Percentiles rank a stretch among this genome's conserved stretches.
These are phyloP conservation scores for Acanthosoma haemorrhoidale DNA, from an alignment of 2,888 invertebrate species.

Conservation along the genomic window DNA sequence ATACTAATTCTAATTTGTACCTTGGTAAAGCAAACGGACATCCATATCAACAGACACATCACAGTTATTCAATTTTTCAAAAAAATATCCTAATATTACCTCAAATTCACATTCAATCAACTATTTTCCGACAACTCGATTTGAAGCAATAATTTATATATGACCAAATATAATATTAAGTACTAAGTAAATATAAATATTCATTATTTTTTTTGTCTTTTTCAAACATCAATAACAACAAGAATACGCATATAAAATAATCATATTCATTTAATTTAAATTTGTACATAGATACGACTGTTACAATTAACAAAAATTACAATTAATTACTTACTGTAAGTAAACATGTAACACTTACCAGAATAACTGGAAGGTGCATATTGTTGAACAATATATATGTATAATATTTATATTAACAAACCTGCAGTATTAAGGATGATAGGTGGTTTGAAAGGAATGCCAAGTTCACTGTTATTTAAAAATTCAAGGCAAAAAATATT, in stretches of 20 bases:
- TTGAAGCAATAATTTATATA: neutral
- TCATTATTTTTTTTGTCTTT: neutral
- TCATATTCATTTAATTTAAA: conserved; percentile 7
- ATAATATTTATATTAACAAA: conserved; percentile 9
- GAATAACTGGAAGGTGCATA: neutral
- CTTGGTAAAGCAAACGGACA: neutral
- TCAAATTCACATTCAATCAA: conserved; percentile 9
- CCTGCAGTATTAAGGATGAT: conserved; percentile 10
- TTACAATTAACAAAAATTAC: neutral
- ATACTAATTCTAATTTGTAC: conserved; percentile 14
- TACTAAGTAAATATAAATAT: neutral
- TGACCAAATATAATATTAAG: neutral
- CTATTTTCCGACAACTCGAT: neutral
- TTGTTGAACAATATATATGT: neutral
- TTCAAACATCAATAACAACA: neutral
- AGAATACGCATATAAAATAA: neutral
- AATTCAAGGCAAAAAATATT: too few species aligned
- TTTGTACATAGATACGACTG: conserved; percentile 10
- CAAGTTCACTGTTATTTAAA: too few species aligned
- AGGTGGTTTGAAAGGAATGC: neutral
- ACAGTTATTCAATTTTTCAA: neutral
- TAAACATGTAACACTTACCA: conserved; percentile 18
- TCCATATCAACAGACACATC: neutral
- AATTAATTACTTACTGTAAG: neutral
- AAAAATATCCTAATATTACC: neutral